A percentile compares a stretch with the other conserved stretches of the same genome.
phyloP scores from a whole-genome alignment of 1,140 invertebrate species.

The Stratiolaelaps scimitus region DNA sequence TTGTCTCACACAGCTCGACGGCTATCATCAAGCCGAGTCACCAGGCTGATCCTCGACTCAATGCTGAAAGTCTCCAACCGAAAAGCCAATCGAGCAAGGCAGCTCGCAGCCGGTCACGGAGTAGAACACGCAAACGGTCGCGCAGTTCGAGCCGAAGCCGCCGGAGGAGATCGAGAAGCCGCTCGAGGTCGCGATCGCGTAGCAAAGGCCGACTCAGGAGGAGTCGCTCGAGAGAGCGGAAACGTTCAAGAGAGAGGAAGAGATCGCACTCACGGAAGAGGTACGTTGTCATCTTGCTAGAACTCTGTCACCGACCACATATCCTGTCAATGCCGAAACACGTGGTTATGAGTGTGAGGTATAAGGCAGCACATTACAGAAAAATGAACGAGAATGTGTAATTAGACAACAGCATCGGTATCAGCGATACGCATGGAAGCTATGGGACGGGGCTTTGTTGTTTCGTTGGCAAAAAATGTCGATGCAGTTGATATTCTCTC shows the following conservation, averaged over 20 bases:
- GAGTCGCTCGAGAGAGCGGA: slow-evolving; percentile 33
- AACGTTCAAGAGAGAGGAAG: slow-evolving; percentile 35
- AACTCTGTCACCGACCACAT: no score
- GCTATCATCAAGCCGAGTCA: slow-evolving; percentile 27
- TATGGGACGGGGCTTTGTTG: no score
- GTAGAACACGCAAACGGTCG: slow-evolving; percentile 32
- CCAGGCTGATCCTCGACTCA: slow-evolving; percentile 19
- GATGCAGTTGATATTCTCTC: no score
- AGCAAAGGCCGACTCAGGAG: slow-evolving; percentile 34
- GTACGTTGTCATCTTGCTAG: neutral
- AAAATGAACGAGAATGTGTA: no score
- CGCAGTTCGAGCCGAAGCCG: slow-evolving; percentile 29
- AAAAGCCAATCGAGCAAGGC: slow-evolving; percentile 26
- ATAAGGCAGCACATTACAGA: no score
- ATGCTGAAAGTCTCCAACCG: slow-evolving; percentile 7
- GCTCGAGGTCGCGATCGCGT: slow-evolving; percentile 36
- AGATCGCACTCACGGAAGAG: slow-evolving; percentile 12
- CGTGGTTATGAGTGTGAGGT: no score
- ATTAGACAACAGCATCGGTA: no score
- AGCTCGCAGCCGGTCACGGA: slow-evolving; percentile 30
- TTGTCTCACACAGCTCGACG: slow-evolving; percentile 28
- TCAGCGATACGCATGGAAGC: no score
- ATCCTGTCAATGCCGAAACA: no score
- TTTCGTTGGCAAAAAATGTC: no score
- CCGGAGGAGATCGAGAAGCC: slow-evolving; percentile 33